These are phyloP conservation scores for Yponomeuta plumbellus DNA, from an alignment of 2,888 invertebrate species.

Conservation along the genomic window DNA sequence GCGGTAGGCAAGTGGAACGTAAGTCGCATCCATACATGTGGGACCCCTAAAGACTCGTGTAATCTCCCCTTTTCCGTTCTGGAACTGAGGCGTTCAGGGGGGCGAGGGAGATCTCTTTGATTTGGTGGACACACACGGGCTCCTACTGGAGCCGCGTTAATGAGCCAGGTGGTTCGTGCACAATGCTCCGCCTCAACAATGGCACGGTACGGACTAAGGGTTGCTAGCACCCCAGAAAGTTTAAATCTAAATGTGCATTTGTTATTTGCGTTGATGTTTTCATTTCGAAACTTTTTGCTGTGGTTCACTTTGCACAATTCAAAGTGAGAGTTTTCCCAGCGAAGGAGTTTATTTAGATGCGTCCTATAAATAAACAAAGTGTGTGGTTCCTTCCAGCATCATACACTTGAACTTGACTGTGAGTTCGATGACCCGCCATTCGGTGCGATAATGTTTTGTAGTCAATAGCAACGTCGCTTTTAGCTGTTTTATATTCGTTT, in stretches of 20 bases:
- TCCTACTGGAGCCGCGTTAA: conserved; percentile 34
- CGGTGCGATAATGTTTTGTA: conserved; percentile 46
- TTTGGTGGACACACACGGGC: conserved; percentile 15
- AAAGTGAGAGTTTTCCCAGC: conserved; percentile 25
- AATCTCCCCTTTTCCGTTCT: conserved; percentile 10
- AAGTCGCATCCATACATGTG: conserved; percentile 17
- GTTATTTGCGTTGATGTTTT: conserved; percentile 7
- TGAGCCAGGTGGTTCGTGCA: conserved; percentile 66
- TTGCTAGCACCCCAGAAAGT: conserved; percentile 27
- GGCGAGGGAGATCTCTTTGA: conserved; percentile 8
- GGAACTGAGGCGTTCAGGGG: background rate
- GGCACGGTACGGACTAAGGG: conserved; percentile 31
- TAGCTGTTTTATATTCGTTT: conserved; percentile 10
- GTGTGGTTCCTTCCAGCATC: conserved; percentile 28
- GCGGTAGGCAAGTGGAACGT: conserved; percentile 47
- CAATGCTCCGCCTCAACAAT: conserved; percentile 60
- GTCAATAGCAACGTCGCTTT: conserved; percentile 16
- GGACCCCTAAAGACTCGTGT: conserved; percentile 18
- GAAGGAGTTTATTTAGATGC: conserved; percentile 54
- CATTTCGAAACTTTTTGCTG: conserved; percentile 1
- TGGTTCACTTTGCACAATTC: background rate
- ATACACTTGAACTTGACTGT: conserved; percentile 67
- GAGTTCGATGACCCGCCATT: conserved; percentile 50
- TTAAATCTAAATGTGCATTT: conserved; percentile 13
- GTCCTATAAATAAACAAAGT: conserved; percentile 62